Base-by-base conservation (phyloP, 1,140 invertebrate species). In the Chlorops oryzae region DNA sequence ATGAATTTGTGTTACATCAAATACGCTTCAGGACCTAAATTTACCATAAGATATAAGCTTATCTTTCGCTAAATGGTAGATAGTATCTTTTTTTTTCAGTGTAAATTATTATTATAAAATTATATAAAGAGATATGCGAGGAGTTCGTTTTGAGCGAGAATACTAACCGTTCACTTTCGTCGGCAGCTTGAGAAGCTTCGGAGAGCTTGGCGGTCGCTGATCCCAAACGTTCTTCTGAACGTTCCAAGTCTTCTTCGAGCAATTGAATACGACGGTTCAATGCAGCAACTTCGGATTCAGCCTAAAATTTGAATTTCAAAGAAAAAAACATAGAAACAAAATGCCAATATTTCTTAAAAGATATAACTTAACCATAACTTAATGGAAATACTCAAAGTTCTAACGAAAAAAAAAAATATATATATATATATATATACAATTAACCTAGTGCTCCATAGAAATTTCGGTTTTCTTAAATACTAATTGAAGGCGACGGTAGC, bases 101-200 rank as follows among this genome's bases (percentile, higher is more conserved):
- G 27, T 32, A 32, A 32, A 9, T 32, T n/a, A 57, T 62, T 55
- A 50, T 58, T 59, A 37, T 25, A 45, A 56, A 9, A 28, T 27
- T 48, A 52, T 21, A 47, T 25, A 37, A 42, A 41, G 55, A 37
- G 34, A 52, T 59, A 57, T 48, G 46, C 49, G 20, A 44, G 39
- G 47, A 54, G 13, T 57, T 57, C 48, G 52, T 50, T 45, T 32
- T 35, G 43, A 12, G 39, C 21, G 7, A 9, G 41, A 24, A 57
- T 65, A 73, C 83, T 81, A 84, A 99, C 96, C 96, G 92, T 89
- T 99, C 96, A 73, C 92, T 96, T 80, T 99, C 96, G 84, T 99
- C 96, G 69, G 96, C 96, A 65, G 94, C 92, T 77, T 97, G 92
- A 59, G 94, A 96, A 62, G 96, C 96, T 81, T 99, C 95, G 57